These are phyloP conservation scores for Halictus ligatus DNA, from an alignment of 2,888 invertebrate genomes.

Conservation along the genomic window DNA sequence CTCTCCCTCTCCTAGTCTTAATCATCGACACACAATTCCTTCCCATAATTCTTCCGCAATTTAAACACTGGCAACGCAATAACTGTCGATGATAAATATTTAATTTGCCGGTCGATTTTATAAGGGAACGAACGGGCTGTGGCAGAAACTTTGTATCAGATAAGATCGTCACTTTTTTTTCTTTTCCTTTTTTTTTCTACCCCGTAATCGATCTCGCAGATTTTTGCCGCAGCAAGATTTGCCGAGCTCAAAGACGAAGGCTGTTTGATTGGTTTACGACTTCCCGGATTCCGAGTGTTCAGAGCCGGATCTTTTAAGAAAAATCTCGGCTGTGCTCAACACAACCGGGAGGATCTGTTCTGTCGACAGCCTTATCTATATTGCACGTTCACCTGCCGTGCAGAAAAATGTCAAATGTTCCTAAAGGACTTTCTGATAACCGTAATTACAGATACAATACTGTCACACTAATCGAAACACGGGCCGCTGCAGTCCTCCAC, in stretches of 20 bases:
- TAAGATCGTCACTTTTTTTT: constrained; percentile 38
- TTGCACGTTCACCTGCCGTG: constrained; percentile 64
- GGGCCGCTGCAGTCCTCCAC: constrained; percentile 34
- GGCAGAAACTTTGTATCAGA: constrained; percentile 38
- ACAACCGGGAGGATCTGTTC: constrained; percentile 33
- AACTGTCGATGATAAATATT: constrained; percentile 40
- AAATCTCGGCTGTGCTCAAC: constrained; percentile 46
- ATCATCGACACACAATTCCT: not conserved
- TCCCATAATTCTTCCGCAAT: constrained; percentile 3
- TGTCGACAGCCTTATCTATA: constrained; percentile 68
- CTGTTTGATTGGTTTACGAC: constrained; percentile 64
- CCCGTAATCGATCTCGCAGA: constrained; percentile 42
- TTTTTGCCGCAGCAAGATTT: constrained; percentile 40
- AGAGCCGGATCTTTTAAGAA: constrained; percentile 40
- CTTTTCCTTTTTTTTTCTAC: constrained; percentile 11
- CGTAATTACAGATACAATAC: constrained; percentile 64
- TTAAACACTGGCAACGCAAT: constrained; percentile 4
- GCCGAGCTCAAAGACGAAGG: constrained; percentile 30
- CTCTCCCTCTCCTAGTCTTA: not conserved
- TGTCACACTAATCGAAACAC: constrained; percentile 46
- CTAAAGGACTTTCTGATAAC: constrained; percentile 63
- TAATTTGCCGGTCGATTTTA: constrained; percentile 25
- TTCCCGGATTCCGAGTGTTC: constrained; percentile 55
- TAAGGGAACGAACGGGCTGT: constrained; percentile 11
- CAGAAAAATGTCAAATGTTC: constrained; percentile 62